Percentiles rank a stretch among this genome's conserved stretches.
Evolutionary conservation across 2,888 invertebrate genomes (phyloP).

Genomic region (Agriopis leucophaearia): DNA sequence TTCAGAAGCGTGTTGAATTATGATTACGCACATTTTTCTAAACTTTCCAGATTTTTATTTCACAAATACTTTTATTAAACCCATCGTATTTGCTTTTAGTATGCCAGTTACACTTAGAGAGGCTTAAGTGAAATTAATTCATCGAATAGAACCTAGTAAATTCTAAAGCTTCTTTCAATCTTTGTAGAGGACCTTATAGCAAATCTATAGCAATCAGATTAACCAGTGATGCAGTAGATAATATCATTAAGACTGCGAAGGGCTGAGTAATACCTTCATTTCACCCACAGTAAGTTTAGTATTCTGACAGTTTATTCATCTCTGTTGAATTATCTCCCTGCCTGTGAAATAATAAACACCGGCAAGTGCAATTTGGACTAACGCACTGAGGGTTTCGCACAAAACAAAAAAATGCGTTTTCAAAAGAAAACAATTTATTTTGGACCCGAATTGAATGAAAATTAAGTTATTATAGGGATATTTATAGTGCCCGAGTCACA

Average conservation of each 20-base stretch:
- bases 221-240: neutral
- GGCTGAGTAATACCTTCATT: neutral
- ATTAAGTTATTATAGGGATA: too few relatives aligned
- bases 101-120: neutral
- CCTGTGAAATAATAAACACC: too few relatives aligned
- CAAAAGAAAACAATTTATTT: too few relatives aligned
- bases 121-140: neutral
- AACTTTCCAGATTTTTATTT: neutral
- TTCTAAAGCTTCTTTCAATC: neutral
- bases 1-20: neutral
- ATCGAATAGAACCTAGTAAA: neutral
- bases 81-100: neutral
- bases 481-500: too few relatives aligned
- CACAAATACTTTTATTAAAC: neutral
- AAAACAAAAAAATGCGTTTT: too few relatives aligned
- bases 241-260: neutral
- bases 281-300: neutral
- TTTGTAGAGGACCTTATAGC: neutral
- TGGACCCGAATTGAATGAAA: too few relatives aligned
- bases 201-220: constrained; percentile 8
- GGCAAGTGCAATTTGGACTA: too few relatives aligned
- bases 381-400: too few relatives aligned
- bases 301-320: too few relatives aligned
- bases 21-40: neutral
- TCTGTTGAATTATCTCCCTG: too few relatives aligned